Evolutionary conservation across 1,140 invertebrate genomes (phyloP).

Genomic region (Euschistus heros): DNA sequence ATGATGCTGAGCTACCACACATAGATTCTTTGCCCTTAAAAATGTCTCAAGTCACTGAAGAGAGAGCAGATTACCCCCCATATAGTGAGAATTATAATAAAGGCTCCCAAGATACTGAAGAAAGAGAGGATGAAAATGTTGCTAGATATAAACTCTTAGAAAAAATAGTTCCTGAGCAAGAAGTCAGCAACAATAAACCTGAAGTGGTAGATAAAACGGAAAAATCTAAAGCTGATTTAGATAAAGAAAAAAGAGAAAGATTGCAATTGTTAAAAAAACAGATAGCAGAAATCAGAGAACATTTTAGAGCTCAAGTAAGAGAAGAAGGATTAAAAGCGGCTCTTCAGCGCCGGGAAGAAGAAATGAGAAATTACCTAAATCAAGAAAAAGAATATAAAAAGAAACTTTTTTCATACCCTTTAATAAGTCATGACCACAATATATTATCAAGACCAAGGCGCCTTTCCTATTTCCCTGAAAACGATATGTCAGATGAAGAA

Average conservation of each 20-base stretch:
- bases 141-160: too few relatives aligned
- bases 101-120: too few relatives aligned
- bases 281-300: slow-evolving; percentile 12
- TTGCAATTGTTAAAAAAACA: slow-evolving; percentile 1
- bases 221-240: too few relatives aligned
- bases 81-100: too few relatives aligned
- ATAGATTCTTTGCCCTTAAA: too few relatives aligned
- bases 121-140: too few relatives aligned
- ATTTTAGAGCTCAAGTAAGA: not conserved
- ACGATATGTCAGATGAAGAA: not conserved
- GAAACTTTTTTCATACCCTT: not conserved
- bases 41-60: too few relatives aligned
- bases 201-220: too few relatives aligned
- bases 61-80: too few relatives aligned
- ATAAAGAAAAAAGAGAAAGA: slow-evolving; percentile 8
- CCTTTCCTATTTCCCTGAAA: slow-evolving; percentile 6
- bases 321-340: not conserved
- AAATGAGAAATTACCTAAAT: slow-evolving; percentile 16
- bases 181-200: too few relatives aligned
- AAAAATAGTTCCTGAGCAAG: too few relatives aligned
- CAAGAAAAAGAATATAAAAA: slow-evolving; percentile 6
- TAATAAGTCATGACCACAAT: not conserved
- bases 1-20: too few relatives aligned
- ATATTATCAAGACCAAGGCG: slow-evolving; percentile 8
- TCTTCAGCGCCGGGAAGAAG: slow-evolving; percentile 12